phyloP scores from a whole-genome alignment of 2,113 vertebrate species.

The Hemichromis elongatus region DNA sequence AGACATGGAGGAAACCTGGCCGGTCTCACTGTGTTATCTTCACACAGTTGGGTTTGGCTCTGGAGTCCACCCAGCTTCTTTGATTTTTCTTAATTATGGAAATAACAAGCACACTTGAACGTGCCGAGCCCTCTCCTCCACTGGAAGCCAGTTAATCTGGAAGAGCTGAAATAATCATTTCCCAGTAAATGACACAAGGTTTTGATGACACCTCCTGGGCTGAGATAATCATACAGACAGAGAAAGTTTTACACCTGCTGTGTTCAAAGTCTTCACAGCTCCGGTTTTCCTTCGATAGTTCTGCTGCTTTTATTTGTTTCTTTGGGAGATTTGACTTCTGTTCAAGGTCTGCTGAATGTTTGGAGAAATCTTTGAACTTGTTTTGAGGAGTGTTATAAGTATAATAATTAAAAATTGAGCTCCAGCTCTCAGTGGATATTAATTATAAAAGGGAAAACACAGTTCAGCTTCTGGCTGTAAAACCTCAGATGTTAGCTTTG shows the following conservation, averaged over 20 bases:
- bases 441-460: constrained; percentile 4
- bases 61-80: not conserved
- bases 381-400: not conserved
- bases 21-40: not conserved
- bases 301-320: not conserved
- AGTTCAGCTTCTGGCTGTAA: not conserved
- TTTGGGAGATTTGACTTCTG: not conserved
- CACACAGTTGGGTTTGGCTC: not conserved
- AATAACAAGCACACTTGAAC: not conserved
- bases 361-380: not conserved
- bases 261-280: not conserved
- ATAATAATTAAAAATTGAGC: not conserved
- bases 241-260: not conserved
- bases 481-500: not conserved
- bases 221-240: not conserved
- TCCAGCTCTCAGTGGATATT: not conserved
- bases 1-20: not conserved
- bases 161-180: not conserved
- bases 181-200: not conserved
- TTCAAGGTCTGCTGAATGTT: not conserved
- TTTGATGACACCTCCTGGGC: not conserved
- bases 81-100: not conserved
- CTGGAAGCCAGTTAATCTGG: not conserved
- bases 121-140: not conserved
- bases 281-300: not conserved